These are phyloP conservation scores for Lucilia sericata DNA, from an alignment of 1,140 invertebrate genomes.

Conservation along the genomic window DNA sequence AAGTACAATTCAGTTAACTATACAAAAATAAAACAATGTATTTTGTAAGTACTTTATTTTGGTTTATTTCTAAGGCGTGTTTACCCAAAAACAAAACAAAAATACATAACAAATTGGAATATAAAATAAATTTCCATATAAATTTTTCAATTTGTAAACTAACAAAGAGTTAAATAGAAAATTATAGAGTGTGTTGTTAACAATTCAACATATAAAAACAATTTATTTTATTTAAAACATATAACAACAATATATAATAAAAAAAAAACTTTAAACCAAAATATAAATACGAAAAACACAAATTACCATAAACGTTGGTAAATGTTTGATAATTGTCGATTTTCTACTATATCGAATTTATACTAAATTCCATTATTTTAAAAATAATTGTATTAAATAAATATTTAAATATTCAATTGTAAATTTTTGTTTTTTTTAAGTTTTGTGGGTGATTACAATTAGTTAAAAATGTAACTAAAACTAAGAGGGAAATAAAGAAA, in stretches of 20 bases:
- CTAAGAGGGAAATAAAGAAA: too few relatives aligned
- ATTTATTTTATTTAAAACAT: background rate
- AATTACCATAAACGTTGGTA: background rate
- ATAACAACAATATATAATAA: background rate
- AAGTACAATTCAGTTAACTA: background rate
- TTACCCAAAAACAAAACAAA: conserved; percentile 1
- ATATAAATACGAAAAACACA: background rate
- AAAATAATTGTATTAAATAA: too few relatives aligned
- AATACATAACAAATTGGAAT: background rate
- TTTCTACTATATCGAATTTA: too few relatives aligned
- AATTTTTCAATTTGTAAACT: background rate
- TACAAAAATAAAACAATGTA: background rate
- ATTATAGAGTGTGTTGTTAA: conserved; percentile 21
- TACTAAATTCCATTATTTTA: too few relatives aligned
- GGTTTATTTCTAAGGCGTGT: background rate
- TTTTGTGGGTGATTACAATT: too few relatives aligned
- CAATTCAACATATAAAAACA: conserved; percentile 8
- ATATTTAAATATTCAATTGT: too few relatives aligned
- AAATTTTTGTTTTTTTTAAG: too few relatives aligned
- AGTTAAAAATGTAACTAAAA: too few relatives aligned
- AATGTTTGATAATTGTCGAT: background rate
- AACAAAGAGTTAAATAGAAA: conserved; percentile 19
- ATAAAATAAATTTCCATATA: background rate
- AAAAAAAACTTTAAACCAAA: background rate
- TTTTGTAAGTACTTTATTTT: background rate